Percentiles rank a stretch among this genome's conserved stretches.
Conservation (phyloP, 2,113 vertebrate species). For the Heterochromis multidens region DNA sequence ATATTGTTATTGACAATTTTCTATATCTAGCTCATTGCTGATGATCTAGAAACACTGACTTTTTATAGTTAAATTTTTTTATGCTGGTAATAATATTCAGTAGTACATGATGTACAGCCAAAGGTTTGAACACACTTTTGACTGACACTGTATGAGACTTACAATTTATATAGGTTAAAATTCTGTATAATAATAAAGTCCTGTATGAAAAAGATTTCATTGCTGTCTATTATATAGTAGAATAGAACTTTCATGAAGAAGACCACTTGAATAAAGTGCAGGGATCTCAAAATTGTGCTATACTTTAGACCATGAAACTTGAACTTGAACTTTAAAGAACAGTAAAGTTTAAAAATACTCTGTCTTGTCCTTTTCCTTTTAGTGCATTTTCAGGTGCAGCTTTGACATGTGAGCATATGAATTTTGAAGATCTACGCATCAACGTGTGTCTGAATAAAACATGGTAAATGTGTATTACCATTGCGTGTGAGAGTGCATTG, state of each 20-base stretch:
- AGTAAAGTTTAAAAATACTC: too few species aligned
- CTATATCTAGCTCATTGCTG: neutral
- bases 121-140: neutral
- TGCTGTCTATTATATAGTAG: neutral
- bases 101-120: neutral
- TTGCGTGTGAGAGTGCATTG: conserved; percentile 4
- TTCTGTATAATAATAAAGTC: neutral
- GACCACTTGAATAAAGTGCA: neutral
- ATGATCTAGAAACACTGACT: neutral
- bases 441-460: neutral
- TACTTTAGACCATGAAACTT: too few species aligned
- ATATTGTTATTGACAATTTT: too few species aligned
- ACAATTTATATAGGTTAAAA: neutral
- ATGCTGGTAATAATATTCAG: neutral
- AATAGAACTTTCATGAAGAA: neutral
- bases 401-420: neutral
- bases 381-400: neutral
- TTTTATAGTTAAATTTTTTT: neutral
- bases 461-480: neutral
- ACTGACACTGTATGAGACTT: neutral
- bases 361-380: neutral
- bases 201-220: neutral
- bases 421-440: neutral
- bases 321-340: too few species aligned
- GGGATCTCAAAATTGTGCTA: neutral